Conservation (phyloP, 1,140 invertebrate species). For the Lordiphosa collinella region DNA sequence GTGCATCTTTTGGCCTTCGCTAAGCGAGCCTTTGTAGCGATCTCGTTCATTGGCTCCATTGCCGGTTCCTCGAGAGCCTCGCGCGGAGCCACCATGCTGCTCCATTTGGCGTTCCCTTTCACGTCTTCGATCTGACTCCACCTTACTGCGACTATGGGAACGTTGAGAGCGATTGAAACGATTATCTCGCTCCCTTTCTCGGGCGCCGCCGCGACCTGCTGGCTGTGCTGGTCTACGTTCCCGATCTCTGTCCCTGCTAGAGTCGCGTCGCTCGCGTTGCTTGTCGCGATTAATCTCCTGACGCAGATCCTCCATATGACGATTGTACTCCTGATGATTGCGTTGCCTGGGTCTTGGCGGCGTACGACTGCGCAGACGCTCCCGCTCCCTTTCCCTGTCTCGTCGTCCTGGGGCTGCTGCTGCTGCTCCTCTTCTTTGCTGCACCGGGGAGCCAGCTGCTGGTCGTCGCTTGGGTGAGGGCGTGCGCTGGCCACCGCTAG, state of each 20-base stretch:
- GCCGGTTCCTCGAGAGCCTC: constrained; percentile 53
- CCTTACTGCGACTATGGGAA: constrained; percentile 74
- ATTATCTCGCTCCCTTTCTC: constrained; percentile 51
- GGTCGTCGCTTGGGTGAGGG: constrained; percentile 62
- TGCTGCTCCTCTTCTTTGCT: constrained; percentile 22
- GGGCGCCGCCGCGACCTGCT: constrained; percentile 43
- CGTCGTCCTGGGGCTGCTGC: constrained; percentile 17
- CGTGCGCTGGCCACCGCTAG: constrained; percentile 74
- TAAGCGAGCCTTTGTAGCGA: constrained; percentile 85
- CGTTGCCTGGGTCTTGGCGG: constrained; percentile 57
- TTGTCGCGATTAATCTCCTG: constrained; percentile 78
- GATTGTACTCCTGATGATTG: constrained; percentile 76
- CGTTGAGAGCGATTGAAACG: constrained; percentile 59
- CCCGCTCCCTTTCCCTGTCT: constrained; percentile 13
- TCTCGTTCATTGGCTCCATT: constrained; percentile 69
- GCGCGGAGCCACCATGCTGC: constrained; percentile 63
- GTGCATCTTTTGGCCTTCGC: constrained; percentile 87
- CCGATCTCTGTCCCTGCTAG: constrained; percentile 49
- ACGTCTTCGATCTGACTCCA: constrained; percentile 68
- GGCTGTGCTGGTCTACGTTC: constrained; percentile 32
- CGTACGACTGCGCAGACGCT: constrained; percentile 44
- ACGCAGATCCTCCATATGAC: constrained; percentile 76
- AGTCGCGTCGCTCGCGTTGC: constrained; percentile 59
- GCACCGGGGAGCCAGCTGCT: not conserved
- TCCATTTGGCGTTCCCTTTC: constrained; percentile 59